Conservation (phyloP, 2,888 invertebrate species). For the Ganaspis brasiliensis region DNA sequence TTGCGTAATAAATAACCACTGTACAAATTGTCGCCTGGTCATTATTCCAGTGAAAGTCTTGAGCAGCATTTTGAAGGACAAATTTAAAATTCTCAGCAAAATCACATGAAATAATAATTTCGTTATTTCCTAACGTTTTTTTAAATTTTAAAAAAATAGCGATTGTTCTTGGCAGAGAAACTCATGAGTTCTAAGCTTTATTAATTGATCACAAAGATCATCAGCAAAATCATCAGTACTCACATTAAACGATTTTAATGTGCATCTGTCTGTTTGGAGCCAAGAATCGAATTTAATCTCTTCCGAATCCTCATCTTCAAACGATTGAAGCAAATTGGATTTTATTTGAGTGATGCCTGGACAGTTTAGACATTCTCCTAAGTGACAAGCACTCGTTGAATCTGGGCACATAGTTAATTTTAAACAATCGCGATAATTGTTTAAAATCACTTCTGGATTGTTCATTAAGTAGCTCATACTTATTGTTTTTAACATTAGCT, state of each 20-base stretch:
- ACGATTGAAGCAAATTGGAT: background rate
- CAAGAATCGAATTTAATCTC: constrained; percentile 47
- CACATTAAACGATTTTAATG: constrained; percentile 41
- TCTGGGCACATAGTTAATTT: background rate
- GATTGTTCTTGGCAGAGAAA: too few species aligned
- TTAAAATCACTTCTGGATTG: constrained; percentile 10
- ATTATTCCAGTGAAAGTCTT: too few species aligned
- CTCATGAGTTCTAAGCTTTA: background rate
- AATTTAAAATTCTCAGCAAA: too few species aligned
- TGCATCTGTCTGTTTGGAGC: constrained; percentile 45
- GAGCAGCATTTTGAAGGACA: too few species aligned
- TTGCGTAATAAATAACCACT: too few species aligned
- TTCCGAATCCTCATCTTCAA: constrained; percentile 34
- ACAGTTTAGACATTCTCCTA: constrained; percentile 45
- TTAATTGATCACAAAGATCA: background rate
- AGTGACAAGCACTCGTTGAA: constrained; percentile 28
- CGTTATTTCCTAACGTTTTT: too few species aligned
- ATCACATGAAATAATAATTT: too few species aligned
- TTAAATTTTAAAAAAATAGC: too few species aligned
- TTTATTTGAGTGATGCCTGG: constrained; percentile 17
- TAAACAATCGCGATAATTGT: background rate
- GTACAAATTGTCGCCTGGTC: too few species aligned
- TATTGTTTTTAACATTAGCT: constrained; percentile 49
- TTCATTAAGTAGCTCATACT: constrained; percentile 8
- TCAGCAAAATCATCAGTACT: background rate